phyloP scores from a whole-genome alignment of 2,888 invertebrate genomes.

The Parelbella ahira region DNA sequence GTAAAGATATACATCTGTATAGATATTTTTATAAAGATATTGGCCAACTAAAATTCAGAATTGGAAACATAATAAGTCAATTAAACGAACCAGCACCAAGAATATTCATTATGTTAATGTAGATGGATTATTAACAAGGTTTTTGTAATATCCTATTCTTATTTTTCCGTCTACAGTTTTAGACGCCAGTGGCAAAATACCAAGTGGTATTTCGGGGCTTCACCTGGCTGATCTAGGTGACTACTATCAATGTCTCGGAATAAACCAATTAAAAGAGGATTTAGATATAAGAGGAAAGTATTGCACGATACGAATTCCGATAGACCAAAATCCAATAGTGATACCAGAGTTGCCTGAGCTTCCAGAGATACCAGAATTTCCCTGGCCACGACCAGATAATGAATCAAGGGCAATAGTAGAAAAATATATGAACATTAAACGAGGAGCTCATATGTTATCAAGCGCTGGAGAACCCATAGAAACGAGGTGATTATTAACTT shows the following conservation, averaged over 20 bases:
- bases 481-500: conserved; percentile 2
- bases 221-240: conserved; percentile 10
- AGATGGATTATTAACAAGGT: no score
- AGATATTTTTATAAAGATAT: no score
- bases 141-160: no score
- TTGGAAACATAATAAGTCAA: no score
- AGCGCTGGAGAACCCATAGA: conserved; percentile 14
- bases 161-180: conserved; percentile 11
- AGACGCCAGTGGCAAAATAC: conserved; percentile 3
- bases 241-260: conserved; percentile 11
- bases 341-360: conserved; percentile 3
- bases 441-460: not conserved
- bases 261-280: not conserved
- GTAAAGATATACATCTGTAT: no score
- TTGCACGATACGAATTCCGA: conserved; percentile 10
- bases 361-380: conserved; percentile 6
- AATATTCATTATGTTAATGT: no score
- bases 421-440: not conserved
- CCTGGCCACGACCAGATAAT: conserved; percentile 13
- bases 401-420: not conserved
- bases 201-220: not conserved
- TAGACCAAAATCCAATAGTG: conserved; percentile 3
- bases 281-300: conserved; percentile 12
- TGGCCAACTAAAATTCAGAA: no score
- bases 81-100: no score